These are phyloP conservation scores for cattle (Bos taurus) DNA, from an alignment of 2,113 vertebrate species.

Conservation along the genomic window DNA sequence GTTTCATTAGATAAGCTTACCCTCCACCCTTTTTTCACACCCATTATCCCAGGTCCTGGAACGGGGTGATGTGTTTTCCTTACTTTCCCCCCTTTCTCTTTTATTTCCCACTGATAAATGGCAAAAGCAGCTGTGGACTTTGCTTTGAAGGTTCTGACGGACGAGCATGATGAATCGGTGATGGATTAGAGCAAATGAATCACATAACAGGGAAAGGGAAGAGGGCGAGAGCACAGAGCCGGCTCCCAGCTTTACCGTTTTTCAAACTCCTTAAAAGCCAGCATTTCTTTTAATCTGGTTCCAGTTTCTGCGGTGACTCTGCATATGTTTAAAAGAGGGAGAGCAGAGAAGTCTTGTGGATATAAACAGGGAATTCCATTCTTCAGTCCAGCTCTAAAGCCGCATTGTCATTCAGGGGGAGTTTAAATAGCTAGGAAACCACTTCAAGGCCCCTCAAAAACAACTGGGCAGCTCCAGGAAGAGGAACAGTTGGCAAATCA, in stretches of 20 bases:
- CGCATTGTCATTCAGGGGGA: constrained; percentile 78
- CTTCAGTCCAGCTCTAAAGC: constrained; percentile 77
- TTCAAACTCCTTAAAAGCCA: constrained; percentile 80
- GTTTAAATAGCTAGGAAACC: constrained; percentile 84
- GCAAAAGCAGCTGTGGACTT: constrained; percentile 92
- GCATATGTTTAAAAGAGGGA: constrained; percentile 82
- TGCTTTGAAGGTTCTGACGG: constrained; percentile 93
- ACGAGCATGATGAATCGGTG: constrained; percentile 92
- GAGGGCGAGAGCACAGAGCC: constrained; percentile 69
- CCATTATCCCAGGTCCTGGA: constrained; percentile 83
- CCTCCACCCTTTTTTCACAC: constrained; percentile 83
- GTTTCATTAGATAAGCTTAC: constrained; percentile 88
- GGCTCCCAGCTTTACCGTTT: constrained; percentile 78
- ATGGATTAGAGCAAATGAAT: constrained; percentile 85
- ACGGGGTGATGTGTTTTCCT: constrained; percentile 83
- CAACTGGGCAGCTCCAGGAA: constrained; percentile 81
- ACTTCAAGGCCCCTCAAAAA: constrained; percentile 84
- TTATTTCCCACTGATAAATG: constrained; percentile 91
- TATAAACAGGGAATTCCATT: constrained; percentile 84
- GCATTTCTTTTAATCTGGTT: constrained; percentile 83
- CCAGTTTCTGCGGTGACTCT: constrained; percentile 82
- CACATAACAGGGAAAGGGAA: constrained; percentile 78
- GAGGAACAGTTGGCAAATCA: constrained; percentile 78
- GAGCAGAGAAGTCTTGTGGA: constrained; percentile 77
- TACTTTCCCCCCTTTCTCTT: constrained; percentile 87